A percentile compares a stretch with the other conserved stretches of the same genome.
These are phyloP conservation scores for Lipotes vexillifer DNA, from an alignment of 2,113 vertebrate species.

Conservation along the genomic window DNA sequence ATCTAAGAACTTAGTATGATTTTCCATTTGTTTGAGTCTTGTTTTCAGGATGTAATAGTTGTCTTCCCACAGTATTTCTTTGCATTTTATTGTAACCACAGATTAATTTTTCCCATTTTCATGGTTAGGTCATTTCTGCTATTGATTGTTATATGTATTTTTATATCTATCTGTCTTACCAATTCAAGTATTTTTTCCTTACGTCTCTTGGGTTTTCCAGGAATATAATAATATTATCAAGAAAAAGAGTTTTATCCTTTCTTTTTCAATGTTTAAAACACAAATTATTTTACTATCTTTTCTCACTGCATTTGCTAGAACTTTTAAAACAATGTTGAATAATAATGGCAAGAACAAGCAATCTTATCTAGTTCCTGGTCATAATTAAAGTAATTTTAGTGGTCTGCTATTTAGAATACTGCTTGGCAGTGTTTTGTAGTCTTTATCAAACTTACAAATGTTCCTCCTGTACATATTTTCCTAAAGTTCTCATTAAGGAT, in stretches of 20 bases:
- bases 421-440: neutral
- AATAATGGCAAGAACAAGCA: neutral
- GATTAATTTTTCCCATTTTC: neutral
- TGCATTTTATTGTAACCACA: neutral
- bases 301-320: neutral
- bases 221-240: neutral
- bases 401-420: neutral
- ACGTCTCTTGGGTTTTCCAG: neutral
- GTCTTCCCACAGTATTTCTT: neutral
- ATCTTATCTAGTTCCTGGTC: neutral
- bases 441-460: neutral
- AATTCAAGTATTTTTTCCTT: neutral
- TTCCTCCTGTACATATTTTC: neutral
- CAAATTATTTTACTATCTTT: neutral
- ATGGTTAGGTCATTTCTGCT: neutral
- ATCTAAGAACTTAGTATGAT: neutral
- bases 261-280: neutral
- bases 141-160: neutral
- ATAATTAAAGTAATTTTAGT: neutral
- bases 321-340: neutral
- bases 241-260: neutral
- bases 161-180: neutral
- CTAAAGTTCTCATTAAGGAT: neutral
- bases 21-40: neutral
- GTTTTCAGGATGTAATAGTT: neutral